Percentiles rank a stretch among this genome's conserved stretches.
Conservation (phyloP, 1,140 invertebrate genomes). For the Vanessa tameamea region DNA sequence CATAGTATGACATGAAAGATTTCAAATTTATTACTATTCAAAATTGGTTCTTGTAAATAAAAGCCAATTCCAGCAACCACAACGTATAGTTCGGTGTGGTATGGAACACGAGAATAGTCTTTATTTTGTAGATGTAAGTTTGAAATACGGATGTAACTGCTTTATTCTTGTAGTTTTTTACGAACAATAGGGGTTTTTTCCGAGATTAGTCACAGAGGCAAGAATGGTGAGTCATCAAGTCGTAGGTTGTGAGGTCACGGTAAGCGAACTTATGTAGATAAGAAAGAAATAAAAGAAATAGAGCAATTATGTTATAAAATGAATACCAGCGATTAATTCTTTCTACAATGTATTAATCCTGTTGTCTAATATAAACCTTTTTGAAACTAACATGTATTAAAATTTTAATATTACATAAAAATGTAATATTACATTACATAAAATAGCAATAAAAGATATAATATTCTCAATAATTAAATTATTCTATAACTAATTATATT, state of each 20-base stretch:
- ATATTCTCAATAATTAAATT: too few species aligned
- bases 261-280: conserved; percentile 36
- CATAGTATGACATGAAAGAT: background rate
- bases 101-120: conserved; percentile 25
- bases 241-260: conserved; percentile 54
- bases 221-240: conserved; percentile 63
- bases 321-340: background rate
- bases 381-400: too few species aligned
- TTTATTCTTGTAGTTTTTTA: conserved; percentile 15
- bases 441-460: too few species aligned
- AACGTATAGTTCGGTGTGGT: background rate
- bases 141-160: background rate
- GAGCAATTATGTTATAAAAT: conserved; percentile 8
- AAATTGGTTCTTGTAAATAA: conserved; percentile 9
- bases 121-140: background rate
- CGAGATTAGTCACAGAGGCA: conserved; percentile 55
- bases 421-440: too few species aligned
- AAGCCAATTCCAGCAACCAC: background rate
- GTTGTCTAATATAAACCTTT: too few species aligned
- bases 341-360: too few species aligned
- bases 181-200: conserved; percentile 62
- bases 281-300: background rate
- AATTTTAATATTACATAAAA: too few species aligned
- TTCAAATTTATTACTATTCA: conserved; percentile 17
- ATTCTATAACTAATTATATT: too few species aligned